These are phyloP conservation scores for Chaetorhynchus papuensis DNA, from an alignment of 2,113 vertebrate genomes.

Conservation along the genomic window DNA sequence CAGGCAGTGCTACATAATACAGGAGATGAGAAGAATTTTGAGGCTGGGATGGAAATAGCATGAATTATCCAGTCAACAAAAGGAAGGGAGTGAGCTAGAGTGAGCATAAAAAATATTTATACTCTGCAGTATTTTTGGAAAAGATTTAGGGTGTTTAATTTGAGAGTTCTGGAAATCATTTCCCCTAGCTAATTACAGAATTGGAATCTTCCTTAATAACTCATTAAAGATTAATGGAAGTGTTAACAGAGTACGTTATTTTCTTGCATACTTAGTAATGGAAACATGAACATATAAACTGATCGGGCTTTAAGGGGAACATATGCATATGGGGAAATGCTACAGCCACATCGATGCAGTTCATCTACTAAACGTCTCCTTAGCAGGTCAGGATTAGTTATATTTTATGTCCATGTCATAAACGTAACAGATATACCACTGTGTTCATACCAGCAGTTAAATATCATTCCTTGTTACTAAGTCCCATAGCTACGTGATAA, in stretches of 20 bases:
- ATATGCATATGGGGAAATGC: neutral
- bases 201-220: constrained; percentile 1
- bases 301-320: neutral
- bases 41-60: neutral
- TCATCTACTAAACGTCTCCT: neutral
- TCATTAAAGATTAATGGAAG: constrained; percentile 12
- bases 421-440: neutral
- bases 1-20: neutral
- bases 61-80: neutral
- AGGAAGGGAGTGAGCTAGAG: neutral
- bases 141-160: neutral
- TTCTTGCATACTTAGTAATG: neutral
- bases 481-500: neutral
- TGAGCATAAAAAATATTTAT: neutral
- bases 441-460: neutral
- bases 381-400: neutral
- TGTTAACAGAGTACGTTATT: neutral
- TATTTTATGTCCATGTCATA: neutral
- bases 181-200: neutral
- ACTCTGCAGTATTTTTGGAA: neutral
- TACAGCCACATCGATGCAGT: neutral
- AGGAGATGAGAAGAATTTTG: neutral
- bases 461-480: neutral
- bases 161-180: neutral
- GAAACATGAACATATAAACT: neutral